These are phyloP conservation scores for zebrafish (Danio rerio) DNA, from an alignment of 2,113 vertebrate genomes.

Conservation along the genomic window GRCz12tu NC_133193.1:47084501-47085000, in stretches of 20 bases:
- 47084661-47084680: neutral
- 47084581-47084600: neutral
- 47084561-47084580: neutral
- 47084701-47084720: neutral
- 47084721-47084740: neutral
- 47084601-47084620: neutral
- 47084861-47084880: neutral
- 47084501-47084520: no score
- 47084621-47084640: neutral
- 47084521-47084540: neutral
- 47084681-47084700: neutral
- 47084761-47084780: neutral
- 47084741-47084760: neutral
- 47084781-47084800: neutral
- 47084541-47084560: neutral
- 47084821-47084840: neutral
- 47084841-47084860: neutral
- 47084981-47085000: neutral
- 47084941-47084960: neutral
- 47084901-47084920: neutral
- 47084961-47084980: neutral
- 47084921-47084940: slow-evolving; percentile 6
- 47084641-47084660: neutral
- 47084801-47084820: neutral
- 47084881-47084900: slow-evolving; percentile 1